phyloP scores from a whole-genome alignment of 2,888 invertebrate species.

The Platynereis dumerilii region DNA sequence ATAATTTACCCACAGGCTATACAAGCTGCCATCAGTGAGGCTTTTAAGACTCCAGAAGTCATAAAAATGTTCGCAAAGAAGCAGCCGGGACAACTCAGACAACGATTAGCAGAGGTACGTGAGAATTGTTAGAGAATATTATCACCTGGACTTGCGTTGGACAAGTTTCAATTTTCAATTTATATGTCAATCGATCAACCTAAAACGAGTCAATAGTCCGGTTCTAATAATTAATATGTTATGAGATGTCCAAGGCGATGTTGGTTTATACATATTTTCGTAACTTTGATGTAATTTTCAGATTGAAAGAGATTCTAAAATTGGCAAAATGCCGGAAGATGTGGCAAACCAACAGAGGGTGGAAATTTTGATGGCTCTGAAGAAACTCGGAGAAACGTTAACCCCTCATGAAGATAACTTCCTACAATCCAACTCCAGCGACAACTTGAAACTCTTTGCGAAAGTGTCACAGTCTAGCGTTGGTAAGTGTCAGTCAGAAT shows the following conservation, averaged over 20 bases:
- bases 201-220: no score
- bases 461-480: slow-evolving; percentile 59
- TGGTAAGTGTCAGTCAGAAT: slow-evolving; percentile 43
- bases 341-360: slow-evolving; percentile 68
- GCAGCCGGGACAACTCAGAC: slow-evolving; percentile 72
- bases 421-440: slow-evolving; percentile 60
- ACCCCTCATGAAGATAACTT: slow-evolving; percentile 61
- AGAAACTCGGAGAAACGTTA: slow-evolving; percentile 64
- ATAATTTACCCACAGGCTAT: slow-evolving; percentile 68
- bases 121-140: no score
- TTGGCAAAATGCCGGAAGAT: slow-evolving; percentile 69
- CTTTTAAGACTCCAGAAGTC: slow-evolving; percentile 78
- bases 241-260: background rate
- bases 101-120: slow-evolving; percentile 68
- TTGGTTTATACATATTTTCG: background rate
- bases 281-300: no score
- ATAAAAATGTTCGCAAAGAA: slow-evolving; percentile 76
- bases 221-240: no score
- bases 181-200: no score
- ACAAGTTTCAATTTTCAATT: no score
- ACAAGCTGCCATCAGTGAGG: slow-evolving; percentile 76
- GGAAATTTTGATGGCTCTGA: slow-evolving; percentile 66
- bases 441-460: slow-evolving; percentile 64
- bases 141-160: no score
- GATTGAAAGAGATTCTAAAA: slow-evolving; percentile 70